These are phyloP conservation scores for Hypselothyrea guttata DNA, from an alignment of 2,888 invertebrate genomes.

Conservation along the genomic window DNA sequence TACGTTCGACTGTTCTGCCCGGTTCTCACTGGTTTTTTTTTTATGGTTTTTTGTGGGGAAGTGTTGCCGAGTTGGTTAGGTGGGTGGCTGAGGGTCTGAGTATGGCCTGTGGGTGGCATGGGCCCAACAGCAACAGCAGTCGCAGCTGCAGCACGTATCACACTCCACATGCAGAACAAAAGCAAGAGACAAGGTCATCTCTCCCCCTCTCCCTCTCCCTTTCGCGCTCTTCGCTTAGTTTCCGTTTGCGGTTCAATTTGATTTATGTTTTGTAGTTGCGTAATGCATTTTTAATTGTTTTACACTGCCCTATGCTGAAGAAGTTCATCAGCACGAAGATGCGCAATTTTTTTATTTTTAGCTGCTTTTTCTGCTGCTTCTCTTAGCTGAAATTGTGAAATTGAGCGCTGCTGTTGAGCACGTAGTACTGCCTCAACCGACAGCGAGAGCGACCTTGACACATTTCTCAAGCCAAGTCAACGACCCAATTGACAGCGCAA, in stretches of 20 bases:
- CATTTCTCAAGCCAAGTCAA: conserved; percentile 49
- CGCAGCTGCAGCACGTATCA: conserved; percentile 41
- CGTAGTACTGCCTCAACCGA: conserved; percentile 54
- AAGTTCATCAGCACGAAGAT: conserved; percentile 12
- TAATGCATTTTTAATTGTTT: conserved; percentile 57
- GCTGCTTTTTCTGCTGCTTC: conserved; percentile 4
- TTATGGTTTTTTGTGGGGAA: conserved; percentile 3
- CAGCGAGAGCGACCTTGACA: conserved; percentile 52
- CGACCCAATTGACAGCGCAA: conserved; percentile 38
- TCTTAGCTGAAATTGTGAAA: conserved; percentile 59
- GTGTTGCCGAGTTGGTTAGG: conserved; percentile 12
- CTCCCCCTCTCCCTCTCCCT: conserved; percentile 4
- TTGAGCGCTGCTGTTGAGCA: conserved; percentile 40
- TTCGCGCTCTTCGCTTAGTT: conserved; percentile 36
- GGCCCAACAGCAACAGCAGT: conserved; percentile 16
- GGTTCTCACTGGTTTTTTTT: too few relatives aligned
- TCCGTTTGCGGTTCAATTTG: conserved; percentile 31
- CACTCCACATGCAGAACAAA: conserved; percentile 55
- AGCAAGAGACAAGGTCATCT: conserved; percentile 53
- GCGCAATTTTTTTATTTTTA: conserved; percentile 30
- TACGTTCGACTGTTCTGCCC: too few relatives aligned
- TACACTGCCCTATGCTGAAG: conserved; percentile 18
- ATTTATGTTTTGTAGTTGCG: conserved; percentile 45
- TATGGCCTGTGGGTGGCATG: conserved; percentile 32
- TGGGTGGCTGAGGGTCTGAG: conserved; percentile 26